These are phyloP conservation scores for Drosophila pullipes DNA, from an alignment of 2,888 invertebrate genomes.

Conservation along the genomic window DNA sequence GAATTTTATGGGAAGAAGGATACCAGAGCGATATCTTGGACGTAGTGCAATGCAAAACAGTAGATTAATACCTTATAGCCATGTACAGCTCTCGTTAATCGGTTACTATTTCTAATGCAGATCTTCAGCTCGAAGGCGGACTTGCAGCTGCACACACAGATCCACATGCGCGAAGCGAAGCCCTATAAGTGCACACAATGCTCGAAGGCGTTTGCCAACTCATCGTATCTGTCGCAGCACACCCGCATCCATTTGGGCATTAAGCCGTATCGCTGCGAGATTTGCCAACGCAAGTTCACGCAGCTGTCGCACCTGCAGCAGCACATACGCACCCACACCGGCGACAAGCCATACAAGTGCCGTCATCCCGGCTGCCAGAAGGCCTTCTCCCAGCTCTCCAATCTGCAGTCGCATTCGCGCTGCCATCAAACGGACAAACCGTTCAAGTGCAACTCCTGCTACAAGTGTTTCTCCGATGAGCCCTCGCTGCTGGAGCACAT, in stretches of 20 bases:
- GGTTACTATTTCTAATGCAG: slow-evolving; percentile 87
- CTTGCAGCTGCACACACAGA: slow-evolving; percentile 98
- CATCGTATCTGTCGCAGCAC: slow-evolving; percentile 99
- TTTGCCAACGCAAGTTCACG: slow-evolving; percentile 99
- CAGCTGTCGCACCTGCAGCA: slow-evolving; percentile 99
- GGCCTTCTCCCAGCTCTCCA: slow-evolving; percentile 99
- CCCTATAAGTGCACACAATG: slow-evolving; percentile 99
- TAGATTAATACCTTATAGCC: too few relatives aligned
- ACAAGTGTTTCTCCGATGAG: slow-evolving; percentile 99
- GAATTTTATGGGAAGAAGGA: neutral
- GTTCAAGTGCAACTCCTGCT: slow-evolving; percentile 99
- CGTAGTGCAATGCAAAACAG: neutral
- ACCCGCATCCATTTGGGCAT: slow-evolving; percentile 99
- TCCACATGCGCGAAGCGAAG: slow-evolving; percentile 99
- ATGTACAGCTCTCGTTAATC: neutral
- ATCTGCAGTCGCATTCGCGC: slow-evolving; percentile 99
- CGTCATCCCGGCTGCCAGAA: slow-evolving; percentile 99
- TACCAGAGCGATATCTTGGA: too few relatives aligned
- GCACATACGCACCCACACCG: slow-evolving; percentile 99
- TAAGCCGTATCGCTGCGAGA: slow-evolving; percentile 99
- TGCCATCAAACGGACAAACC: slow-evolving; percentile 99
- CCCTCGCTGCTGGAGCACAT: slow-evolving; percentile 99
- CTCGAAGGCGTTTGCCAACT: slow-evolving; percentile 99
- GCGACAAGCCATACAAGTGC: slow-evolving; percentile 99
- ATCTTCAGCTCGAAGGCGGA: slow-evolving; percentile 99